Evolutionary conservation across 2,888 invertebrate species (phyloP).

Genomic region (Eretmocerus hayati): DNA sequence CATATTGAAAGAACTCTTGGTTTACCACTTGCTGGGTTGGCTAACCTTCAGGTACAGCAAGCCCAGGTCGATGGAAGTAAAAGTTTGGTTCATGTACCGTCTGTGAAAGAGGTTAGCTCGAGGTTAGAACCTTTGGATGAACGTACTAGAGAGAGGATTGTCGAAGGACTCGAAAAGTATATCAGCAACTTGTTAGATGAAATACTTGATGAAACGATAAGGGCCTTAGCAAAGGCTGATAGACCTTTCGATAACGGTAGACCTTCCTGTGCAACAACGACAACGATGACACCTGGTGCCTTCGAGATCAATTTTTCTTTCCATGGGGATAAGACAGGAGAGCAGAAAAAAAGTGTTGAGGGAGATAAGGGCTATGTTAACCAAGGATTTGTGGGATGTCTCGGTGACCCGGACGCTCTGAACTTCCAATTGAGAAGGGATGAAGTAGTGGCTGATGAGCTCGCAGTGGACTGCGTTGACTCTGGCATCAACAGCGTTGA

Average conservation of each 20-base stretch:
- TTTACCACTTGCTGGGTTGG: constrained; percentile 22
- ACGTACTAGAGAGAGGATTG: constrained; percentile 34
- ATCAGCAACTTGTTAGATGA: constrained; percentile 42
- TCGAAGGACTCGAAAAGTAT: constrained; percentile 39
- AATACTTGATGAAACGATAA: constrained; percentile 40
- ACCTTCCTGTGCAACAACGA: no score
- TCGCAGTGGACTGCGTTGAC: constrained; percentile 38
- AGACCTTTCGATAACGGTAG: constrained; percentile 9
- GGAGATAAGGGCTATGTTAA: constrained; percentile 34
- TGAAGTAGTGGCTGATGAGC: constrained; percentile 27
- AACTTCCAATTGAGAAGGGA: constrained; percentile 30
- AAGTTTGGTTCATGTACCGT: no score
- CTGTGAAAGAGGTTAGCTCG: constrained; percentile 1
- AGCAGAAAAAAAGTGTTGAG: constrained; percentile 14
- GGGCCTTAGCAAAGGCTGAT: constrained; percentile 32
- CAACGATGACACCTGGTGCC: neutral
- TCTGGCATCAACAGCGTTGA: constrained; percentile 45
- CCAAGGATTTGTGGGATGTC: constrained; percentile 35
- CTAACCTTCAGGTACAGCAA: constrained; percentile 3
- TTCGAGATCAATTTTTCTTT: constrained; percentile 32
- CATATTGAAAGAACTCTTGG: constrained; percentile 35
- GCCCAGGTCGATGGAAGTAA: neutral
- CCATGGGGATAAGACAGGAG: constrained; percentile 14
- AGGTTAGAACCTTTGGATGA: constrained; percentile 20
- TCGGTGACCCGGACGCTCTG: constrained; percentile 37